Evolutionary conservation across 2,113 vertebrate species (phyloP).

Genomic region (Myiozetetes cayanensis): DNA sequence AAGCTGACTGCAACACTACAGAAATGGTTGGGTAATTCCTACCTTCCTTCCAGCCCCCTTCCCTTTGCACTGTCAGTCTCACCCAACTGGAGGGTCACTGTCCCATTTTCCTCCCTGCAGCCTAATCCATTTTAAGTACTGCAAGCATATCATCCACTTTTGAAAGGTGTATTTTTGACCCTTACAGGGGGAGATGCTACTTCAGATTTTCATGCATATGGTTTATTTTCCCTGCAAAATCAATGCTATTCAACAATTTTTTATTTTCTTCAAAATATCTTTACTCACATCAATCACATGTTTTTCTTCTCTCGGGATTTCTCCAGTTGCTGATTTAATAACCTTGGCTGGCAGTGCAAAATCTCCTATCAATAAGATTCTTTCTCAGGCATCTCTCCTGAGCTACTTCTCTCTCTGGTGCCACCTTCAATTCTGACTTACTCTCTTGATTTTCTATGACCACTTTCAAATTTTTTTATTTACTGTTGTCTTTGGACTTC

Average conservation of each 20-base stretch:
- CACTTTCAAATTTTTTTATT: neutral
- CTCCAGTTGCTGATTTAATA: conserved; percentile 31
- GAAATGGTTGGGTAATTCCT: neutral
- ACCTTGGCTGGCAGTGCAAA: neutral
- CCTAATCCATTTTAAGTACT: neutral
- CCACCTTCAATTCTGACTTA: neutral
- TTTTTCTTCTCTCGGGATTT: neutral
- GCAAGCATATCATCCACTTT: neutral
- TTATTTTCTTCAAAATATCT: neutral
- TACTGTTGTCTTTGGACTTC: neutral
- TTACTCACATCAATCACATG: neutral
- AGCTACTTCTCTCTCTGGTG: neutral
- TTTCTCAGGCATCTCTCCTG: neutral
- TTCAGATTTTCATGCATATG: neutral
- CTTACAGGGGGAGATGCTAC: neutral
- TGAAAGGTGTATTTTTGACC: neutral
- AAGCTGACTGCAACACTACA: neutral
- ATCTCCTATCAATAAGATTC: conserved; percentile 18
- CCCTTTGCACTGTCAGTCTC: neutral
- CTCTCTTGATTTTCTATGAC: neutral
- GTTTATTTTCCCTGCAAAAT: neutral
- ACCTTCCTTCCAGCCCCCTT: neutral
- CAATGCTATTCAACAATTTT: neutral
- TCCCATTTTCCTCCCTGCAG: neutral
- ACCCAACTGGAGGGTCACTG: neutral